Conservation (phyloP, 2,113 vertebrate species). For the Onychostoma macrolepis region DNA sequence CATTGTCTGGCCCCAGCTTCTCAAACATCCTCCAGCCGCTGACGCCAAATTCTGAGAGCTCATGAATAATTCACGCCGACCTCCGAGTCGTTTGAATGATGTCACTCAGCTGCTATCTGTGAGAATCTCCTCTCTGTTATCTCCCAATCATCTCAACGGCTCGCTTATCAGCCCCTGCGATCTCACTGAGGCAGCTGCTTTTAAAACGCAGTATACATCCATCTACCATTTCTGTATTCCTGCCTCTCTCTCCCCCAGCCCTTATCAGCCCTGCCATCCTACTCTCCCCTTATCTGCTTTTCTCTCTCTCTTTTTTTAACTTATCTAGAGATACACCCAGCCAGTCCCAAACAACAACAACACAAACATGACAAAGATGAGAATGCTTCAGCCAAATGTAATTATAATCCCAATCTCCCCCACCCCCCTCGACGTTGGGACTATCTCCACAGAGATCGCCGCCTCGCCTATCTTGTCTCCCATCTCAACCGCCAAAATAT, state of each 20-base stretch:
- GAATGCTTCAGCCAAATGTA: constrained; percentile 72
- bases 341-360: constrained; percentile 66
- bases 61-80: constrained; percentile 70
- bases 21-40: constrained; percentile 12
- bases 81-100: constrained; percentile 67
- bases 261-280: constrained; percentile 62
- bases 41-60: constrained; percentile 60
- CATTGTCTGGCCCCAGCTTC: constrained; percentile 29
- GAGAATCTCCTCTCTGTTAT: constrained; percentile 71
- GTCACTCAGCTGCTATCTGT: constrained; percentile 63
- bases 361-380: constrained; percentile 65
- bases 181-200: constrained; percentile 65
- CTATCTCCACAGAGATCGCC: constrained; percentile 61
- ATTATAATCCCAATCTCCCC: constrained; percentile 73
- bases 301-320: constrained; percentile 59
- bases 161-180: constrained; percentile 71
- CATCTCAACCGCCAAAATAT: constrained; percentile 81
- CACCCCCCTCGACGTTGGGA: constrained; percentile 55
- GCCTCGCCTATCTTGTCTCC: constrained; percentile 62
- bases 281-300: constrained; percentile 61
- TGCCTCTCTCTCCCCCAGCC: constrained; percentile 61
- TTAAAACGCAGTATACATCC: constrained; percentile 71
- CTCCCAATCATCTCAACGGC: constrained; percentile 75
- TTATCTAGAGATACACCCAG: constrained; percentile 68
- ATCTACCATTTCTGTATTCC: constrained; percentile 65